Evolutionary conservation across 2,888 invertebrate species (phyloP), one percentile per base, ranked within the genome.

Genomic region (Nycteola revayana): DNA sequence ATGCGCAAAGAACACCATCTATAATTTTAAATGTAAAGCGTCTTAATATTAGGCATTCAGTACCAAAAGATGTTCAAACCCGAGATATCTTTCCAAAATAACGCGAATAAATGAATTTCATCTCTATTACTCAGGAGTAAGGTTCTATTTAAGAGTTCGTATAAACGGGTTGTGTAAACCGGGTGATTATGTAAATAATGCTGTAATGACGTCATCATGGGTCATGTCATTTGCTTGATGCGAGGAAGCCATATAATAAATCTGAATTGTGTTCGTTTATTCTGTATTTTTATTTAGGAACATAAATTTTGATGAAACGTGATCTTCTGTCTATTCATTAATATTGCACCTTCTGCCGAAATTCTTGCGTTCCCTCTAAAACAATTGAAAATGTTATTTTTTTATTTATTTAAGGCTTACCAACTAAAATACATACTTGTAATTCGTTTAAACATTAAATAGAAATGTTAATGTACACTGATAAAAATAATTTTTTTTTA

Each of bases 121-220:
- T 40, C 65, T 44, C 34, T 63, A 38, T 34, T 23, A 20, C 38
- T 31, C 23, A 7, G 14, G 10, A 1, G 4, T 27, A 62, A 37
- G 48, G 47, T 47, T 46, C 51, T 54, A 46, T 53, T 57, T 61
- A 14, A 39, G 17, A 25, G 41, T 49, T 34, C 29, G 22, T 37
- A 32, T 43, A 26, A 42, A 45, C 31, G 47, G 51, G 49, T 58
- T 49, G 53, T 53, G 53, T 36, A 52, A 50, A 58, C 10, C 52
- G 49, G 58, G 67, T 70, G 75, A 79, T 80, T 80, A 80, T 78
- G 79, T 75, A 77, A 80, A 80, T 78, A 73, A 65, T 67, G 64
- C 63, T 60, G 62, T 77, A 77, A 80, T 75, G 76, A 72, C 69
- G 69, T 73, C 77, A 78, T 77, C 70, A 72, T 48, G 64, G 71